Evolutionary conservation across 2,797 vertebrate species (phyloP).

Genomic region (Centroberyx gerrardi): DNA sequence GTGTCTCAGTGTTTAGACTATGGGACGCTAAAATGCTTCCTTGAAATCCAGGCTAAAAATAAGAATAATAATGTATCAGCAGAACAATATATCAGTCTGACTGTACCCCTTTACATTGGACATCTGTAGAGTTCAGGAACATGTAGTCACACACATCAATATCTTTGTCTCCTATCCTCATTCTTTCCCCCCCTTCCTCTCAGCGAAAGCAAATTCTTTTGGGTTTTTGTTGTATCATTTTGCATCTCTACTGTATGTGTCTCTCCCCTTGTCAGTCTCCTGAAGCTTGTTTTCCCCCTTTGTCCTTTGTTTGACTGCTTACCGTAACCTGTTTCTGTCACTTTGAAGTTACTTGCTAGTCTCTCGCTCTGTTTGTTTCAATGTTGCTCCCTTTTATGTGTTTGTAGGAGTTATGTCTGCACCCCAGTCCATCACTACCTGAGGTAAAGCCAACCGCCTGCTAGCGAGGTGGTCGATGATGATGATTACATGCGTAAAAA

Average conservation of each 20-base stretch:
- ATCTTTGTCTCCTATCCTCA: slow-evolving; percentile 7
- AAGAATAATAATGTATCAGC: no score
- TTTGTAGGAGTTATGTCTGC: slow-evolving; percentile 86
- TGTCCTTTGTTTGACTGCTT: slow-evolving; percentile 54
- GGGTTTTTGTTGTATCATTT: slow-evolving; percentile 35
- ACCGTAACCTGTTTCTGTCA: slow-evolving; percentile 53
- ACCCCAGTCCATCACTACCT: slow-evolving; percentile 84
- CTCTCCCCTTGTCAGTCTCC: slow-evolving; percentile 27
- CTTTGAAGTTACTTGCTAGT: slow-evolving; percentile 45
- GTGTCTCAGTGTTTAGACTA: no score
- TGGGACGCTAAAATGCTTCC: no score
- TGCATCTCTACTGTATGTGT: slow-evolving; percentile 34
- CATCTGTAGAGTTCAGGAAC: no score
- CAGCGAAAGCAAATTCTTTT: slow-evolving; percentile 37
- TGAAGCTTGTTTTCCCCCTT: slow-evolving; percentile 20
- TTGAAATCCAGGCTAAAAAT: no score
- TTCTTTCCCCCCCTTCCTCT: slow-evolving; percentile 22
- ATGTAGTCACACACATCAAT: no score
- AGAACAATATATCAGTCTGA: no score
- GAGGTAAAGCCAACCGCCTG: slow-evolving; percentile 81
- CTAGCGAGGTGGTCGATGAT: slow-evolving; percentile 48
- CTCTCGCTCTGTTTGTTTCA: slow-evolving; percentile 73
- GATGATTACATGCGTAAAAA: slow-evolving; percentile 28
- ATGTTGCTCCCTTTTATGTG: slow-evolving; percentile 75
- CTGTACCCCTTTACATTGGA: no score